A percentile compares a stretch with the other conserved stretches of the same genome.
Evolutionary conservation across 2,113 vertebrate species (phyloP).

Genomic region (Deroptyus accipitrinus): DNA sequence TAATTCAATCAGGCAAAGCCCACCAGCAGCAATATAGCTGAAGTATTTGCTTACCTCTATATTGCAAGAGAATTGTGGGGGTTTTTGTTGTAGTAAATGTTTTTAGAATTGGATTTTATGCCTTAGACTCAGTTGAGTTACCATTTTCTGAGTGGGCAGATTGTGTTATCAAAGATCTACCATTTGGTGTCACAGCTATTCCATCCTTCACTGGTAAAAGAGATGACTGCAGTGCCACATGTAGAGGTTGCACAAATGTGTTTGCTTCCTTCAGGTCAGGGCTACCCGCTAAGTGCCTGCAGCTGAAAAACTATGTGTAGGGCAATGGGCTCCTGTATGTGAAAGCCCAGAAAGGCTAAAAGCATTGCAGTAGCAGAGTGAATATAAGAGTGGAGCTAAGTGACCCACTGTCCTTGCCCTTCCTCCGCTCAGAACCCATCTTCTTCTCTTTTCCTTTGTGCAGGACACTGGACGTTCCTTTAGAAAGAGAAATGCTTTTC

Average conservation of each 20-base stretch:
- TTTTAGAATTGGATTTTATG: neutral
- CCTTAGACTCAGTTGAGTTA: neutral
- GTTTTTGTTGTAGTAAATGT: neutral
- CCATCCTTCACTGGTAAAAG: neutral
- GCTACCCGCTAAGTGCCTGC: neutral
- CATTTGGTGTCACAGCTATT: neutral
- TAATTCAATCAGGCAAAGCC: neutral
- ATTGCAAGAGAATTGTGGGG: neutral
- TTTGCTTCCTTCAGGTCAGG: neutral
- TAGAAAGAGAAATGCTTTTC: neutral
- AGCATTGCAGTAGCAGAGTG: neutral
- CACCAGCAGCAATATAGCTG: neutral
- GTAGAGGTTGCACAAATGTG: neutral
- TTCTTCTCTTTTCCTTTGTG: neutral
- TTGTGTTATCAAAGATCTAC: neutral
- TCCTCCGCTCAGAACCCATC: neutral
- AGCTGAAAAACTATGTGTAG: accelerated
- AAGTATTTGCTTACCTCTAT: neutral
- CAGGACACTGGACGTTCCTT: neutral
- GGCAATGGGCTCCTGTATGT: neutral
- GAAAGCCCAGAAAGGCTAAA: neutral
- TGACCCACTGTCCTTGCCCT: accelerated
- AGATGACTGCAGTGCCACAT: accelerated
- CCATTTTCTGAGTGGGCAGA: neutral
- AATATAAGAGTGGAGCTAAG: neutral